phyloP scores from a whole-genome alignment of 1,140 invertebrate genomes.

The Radopholus similis region DNA sequence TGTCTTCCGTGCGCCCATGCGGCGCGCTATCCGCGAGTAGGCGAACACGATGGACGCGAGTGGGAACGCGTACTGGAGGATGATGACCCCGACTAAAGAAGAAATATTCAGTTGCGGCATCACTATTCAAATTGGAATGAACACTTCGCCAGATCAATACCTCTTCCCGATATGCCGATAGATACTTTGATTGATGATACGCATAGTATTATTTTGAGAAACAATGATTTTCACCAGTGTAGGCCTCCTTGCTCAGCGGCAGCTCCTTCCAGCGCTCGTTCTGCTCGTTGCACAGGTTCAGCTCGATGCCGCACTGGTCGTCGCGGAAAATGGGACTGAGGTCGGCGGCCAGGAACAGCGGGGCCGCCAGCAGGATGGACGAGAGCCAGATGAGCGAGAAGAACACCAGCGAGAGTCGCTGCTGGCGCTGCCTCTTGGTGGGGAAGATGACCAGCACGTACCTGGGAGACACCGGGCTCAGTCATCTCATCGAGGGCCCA shows the following conservation, averaged over 20 bases:
- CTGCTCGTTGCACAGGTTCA: constrained; percentile 57
- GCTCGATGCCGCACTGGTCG: constrained; percentile 37
- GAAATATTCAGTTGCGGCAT: too few relatives aligned
- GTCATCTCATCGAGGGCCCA: background rate
- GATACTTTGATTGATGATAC: too few relatives aligned
- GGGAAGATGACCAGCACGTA: constrained; percentile 59
- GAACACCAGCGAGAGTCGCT: constrained; percentile 55
- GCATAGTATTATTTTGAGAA: too few relatives aligned
- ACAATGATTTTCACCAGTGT: too few relatives aligned
- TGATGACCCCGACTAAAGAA: constrained; percentile 50
- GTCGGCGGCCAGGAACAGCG: constrained; percentile 53
- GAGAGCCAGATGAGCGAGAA: constrained; percentile 55
- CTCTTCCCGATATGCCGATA: too few relatives aligned
- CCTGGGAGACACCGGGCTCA: constrained; percentile 31
- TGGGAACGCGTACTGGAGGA: constrained; percentile 54
- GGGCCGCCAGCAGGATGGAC: constrained; percentile 52
- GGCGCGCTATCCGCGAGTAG: constrained; percentile 50
- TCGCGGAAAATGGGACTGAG: constrained; percentile 50
- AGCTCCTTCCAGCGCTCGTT: constrained; percentile 58
- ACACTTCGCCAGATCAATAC: too few relatives aligned
- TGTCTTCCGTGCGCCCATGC: constrained; percentile 40
- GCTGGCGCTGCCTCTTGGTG: constrained; percentile 55
- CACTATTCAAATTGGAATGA: too few relatives aligned
- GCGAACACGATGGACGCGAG: constrained; percentile 53
- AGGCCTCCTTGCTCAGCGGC: constrained; percentile 49